These are phyloP conservation scores for Lacerta bilineata DNA, from an alignment of 2,797 vertebrate genomes.

Conservation along the genomic window DNA sequence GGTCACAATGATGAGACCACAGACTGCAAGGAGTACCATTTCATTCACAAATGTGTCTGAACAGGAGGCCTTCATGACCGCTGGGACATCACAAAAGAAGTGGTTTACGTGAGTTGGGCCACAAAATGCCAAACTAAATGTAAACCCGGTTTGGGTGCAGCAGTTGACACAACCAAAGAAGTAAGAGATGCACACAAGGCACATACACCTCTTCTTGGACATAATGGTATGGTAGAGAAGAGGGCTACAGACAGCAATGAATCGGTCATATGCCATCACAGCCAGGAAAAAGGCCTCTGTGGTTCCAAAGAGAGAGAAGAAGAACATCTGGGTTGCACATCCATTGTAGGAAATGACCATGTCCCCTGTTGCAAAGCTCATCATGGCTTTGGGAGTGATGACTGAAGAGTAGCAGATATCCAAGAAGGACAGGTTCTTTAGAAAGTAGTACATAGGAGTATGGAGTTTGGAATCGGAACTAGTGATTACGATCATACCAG, in stretches of 20 bases:
- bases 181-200: slow-evolving; percentile 43
- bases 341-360: slow-evolving; percentile 56
- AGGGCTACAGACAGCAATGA: slow-evolving; percentile 68
- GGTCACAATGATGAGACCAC: slow-evolving; percentile 66
- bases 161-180: slow-evolving; percentile 69
- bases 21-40: slow-evolving; percentile 59
- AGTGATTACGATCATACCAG: slow-evolving; percentile 62
- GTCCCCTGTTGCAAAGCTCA: slow-evolving; percentile 46
- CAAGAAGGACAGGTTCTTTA: slow-evolving; percentile 55
- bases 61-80: slow-evolving; percentile 71
- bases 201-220: slow-evolving; percentile 52
- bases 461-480: slow-evolving; percentile 56
- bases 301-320: slow-evolving; percentile 74
- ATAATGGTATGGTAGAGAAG: slow-evolving; percentile 69
- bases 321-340: slow-evolving; percentile 75
- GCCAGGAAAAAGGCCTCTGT: slow-evolving; percentile 74
- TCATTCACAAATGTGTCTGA: slow-evolving; percentile 66
- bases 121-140: slow-evolving; percentile 73
- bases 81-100: slow-evolving; percentile 77
- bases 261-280: slow-evolving; percentile 72
- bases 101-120: slow-evolving; percentile 64
- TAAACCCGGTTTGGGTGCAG: slow-evolving; percentile 69
- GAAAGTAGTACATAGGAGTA: slow-evolving; percentile 73
- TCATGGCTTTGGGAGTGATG: slow-evolving; percentile 56
- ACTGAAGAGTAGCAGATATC: slow-evolving; percentile 66